Percentiles rank a stretch among this genome's conserved stretches.
Evolutionary conservation across 1,140 invertebrate genomes (phyloP).

Genomic region (Charaxes varanes): DNA sequence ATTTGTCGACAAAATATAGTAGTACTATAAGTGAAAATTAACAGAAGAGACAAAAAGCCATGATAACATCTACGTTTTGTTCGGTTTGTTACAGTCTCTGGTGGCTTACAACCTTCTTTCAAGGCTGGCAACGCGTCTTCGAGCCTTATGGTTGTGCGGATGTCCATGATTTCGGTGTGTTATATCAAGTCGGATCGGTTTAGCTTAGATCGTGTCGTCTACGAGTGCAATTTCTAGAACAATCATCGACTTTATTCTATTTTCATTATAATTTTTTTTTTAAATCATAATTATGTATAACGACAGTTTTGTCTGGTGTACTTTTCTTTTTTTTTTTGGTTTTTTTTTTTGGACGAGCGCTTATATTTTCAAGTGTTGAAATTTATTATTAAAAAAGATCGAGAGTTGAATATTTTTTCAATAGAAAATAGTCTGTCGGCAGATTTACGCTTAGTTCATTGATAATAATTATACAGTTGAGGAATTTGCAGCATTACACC

Average conservation of each 20-base stretch:
- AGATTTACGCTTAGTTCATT: slow-evolving; percentile 50
- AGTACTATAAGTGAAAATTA: too few species aligned
- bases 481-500: too few species aligned
- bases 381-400: slow-evolving; percentile 11
- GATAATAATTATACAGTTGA: slow-evolving; percentile 57
- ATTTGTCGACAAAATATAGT: too few species aligned
- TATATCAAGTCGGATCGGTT: slow-evolving; percentile 4
- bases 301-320: slow-evolving; percentile 4
- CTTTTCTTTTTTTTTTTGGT: too few species aligned
- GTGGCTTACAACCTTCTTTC: too few species aligned
- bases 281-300: slow-evolving; percentile 6
- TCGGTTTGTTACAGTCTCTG: too few species aligned
- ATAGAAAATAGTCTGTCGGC: slow-evolving; percentile 37
- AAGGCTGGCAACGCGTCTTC: too few species aligned
- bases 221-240: slow-evolving; percentile 15
- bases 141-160: too few species aligned
- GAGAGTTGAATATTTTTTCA: slow-evolving; percentile 50
- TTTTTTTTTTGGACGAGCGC: slow-evolving; percentile 5
- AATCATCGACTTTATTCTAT: slow-evolving; percentile 2
- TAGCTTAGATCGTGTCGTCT: slow-evolving; percentile 15
- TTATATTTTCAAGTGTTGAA: slow-evolving; percentile 8
- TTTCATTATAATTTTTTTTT: slow-evolving; percentile 4
- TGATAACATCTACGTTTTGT: too few species aligned
- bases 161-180: slow-evolving; percentile 8
- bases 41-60: too few species aligned